Percentiles rank a stretch among this genome's conserved stretches.
These are phyloP conservation scores for Drepana falcataria DNA, from an alignment of 2,888 invertebrate genomes.

Conservation along the genomic window DNA sequence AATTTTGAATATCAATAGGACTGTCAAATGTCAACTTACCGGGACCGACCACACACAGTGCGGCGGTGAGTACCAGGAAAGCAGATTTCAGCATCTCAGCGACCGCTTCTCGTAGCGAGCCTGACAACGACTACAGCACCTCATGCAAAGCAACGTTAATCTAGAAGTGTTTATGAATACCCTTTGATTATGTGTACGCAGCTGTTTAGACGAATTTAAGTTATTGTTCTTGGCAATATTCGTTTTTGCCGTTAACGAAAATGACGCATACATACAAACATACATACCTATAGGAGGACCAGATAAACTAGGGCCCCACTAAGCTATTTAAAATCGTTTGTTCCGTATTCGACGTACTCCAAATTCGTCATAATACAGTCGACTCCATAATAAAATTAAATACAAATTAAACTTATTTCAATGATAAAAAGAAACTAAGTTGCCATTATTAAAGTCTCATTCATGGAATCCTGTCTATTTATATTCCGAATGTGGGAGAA, in stretches of 20 bases:
- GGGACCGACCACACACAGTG: not conserved
- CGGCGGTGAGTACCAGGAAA: not conserved
- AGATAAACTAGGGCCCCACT: too few relatives aligned
- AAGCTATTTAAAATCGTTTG: too few relatives aligned
- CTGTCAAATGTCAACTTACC: not conserved
- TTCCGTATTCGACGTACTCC: too few relatives aligned
- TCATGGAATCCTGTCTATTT: too few relatives aligned
- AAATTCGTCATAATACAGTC: too few relatives aligned
- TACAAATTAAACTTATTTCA: too few relatives aligned
- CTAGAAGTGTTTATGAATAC: not conserved
- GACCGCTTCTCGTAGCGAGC: not conserved
- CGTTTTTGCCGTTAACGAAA: not conserved
- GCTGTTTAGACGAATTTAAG: not conserved
- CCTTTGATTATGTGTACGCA: not conserved
- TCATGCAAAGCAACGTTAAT: not conserved
- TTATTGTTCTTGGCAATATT: not conserved
- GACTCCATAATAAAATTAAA: too few relatives aligned
- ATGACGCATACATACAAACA: not conserved
- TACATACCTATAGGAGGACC: too few relatives aligned
- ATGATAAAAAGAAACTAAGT: too few relatives aligned
- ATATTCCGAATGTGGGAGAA: too few relatives aligned
- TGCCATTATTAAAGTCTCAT: too few relatives aligned
- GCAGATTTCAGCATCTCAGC: not conserved
- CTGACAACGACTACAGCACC: not conserved
- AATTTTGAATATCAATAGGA: too few relatives aligned